phyloP scores from a whole-genome alignment of 2,113 vertebrate species.

The Neogale vison region DNA sequence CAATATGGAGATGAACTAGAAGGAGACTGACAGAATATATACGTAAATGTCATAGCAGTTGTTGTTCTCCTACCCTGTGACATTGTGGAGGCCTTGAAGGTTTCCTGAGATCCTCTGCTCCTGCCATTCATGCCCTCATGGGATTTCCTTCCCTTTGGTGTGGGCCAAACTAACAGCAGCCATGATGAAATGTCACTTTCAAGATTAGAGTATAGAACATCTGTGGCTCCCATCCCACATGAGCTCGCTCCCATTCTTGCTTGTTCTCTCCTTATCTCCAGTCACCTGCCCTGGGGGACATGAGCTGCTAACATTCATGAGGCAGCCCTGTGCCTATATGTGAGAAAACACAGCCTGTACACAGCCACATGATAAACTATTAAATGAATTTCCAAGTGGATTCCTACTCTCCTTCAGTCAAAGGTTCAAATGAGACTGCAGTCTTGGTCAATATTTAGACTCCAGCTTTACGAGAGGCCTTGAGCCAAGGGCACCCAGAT shows the following conservation, averaged over 20 bases:
- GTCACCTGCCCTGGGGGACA: not conserved
- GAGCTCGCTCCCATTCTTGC: not conserved
- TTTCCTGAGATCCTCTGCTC: not conserved
- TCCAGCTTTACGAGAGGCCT: not conserved
- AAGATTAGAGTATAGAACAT: not conserved
- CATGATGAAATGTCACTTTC: not conserved
- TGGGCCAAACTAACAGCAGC: not conserved
- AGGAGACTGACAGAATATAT: not conserved
- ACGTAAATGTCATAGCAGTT: not conserved
- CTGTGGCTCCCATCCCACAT: not conserved
- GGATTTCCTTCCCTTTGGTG: not conserved
- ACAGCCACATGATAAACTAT: not conserved
- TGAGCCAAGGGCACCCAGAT: not conserved
- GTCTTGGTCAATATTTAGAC: not conserved
- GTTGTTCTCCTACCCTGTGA: not conserved
- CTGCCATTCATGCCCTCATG: not conserved
- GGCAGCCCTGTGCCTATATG: not conserved
- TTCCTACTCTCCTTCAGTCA: not conserved
- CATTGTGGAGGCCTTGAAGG: not conserved
- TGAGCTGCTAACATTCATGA: not conserved
- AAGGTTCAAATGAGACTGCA: not conserved
- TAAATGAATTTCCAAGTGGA: not conserved
- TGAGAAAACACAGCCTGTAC: not conserved
- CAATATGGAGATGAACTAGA: not conserved
- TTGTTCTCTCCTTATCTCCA: not conserved